Evolutionary conservation across 1,140 invertebrate species (phyloP), one percentile per base, ranked within the genome.

Genomic region (Adoxophyes honmai): DNA sequence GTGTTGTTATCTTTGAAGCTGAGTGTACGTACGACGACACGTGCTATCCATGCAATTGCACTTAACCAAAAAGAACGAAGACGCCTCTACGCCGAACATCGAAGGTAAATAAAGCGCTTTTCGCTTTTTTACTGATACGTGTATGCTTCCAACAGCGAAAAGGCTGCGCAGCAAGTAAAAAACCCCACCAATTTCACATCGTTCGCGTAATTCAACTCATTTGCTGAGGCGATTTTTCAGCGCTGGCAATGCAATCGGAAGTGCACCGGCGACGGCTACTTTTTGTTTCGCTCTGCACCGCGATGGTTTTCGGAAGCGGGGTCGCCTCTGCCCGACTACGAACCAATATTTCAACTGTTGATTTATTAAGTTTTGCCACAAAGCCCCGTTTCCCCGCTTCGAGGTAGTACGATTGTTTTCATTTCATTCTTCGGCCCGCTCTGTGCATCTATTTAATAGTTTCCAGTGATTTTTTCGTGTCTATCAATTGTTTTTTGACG

Each of bases 161-260:
- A 37, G 34, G 33, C 51, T 21, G 16, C 59, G 65, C 60, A 65
- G 61, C 66, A 63, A 57, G n/a, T 34, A 60, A 28, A 64, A 59
- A 38, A 21, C n/a, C 34, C 11, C 48, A 48, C 48, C 53, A 61
- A 60, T 68, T 52, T 48, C n/a, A 59, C 57, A 13, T 59, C 52
- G 66, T 60, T 51, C 62, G 68, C 63, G 64, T 73, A 74, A 79
- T 79, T 75, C 74, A 28, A 86, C 81, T 80, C 75, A 77, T 64
- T 71, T 68, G 67, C 59, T 59, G 61, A 55, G 64, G 81, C 84
- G 83, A 87, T 87, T 87, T 87, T 87, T 87, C 81, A 85, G 71
- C 70, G 80, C 67, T 79, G 78, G 72, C 80, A 76, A 63, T 68
- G 78, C 84, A 87, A 87, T 85, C 81, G 84, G 84, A 87, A 84